Evolutionary conservation across 2,113 vertebrate species (phyloP).

Genomic region (Urocitellus parryii): DNA sequence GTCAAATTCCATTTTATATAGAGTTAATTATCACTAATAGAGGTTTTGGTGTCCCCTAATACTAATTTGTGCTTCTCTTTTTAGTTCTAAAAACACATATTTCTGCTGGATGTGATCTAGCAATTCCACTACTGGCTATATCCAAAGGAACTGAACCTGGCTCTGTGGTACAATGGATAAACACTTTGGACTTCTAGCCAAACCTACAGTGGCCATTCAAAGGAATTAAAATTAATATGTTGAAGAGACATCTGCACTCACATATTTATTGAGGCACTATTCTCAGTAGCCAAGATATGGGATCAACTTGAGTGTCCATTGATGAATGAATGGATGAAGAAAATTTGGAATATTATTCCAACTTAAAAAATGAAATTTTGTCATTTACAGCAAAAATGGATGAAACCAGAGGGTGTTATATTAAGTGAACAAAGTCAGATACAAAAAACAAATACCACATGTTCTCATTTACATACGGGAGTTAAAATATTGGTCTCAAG

Average conservation of each 20-base stretch:
- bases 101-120: not conserved
- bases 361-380: not conserved
- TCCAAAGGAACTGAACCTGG: no score
- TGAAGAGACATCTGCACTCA: not conserved
- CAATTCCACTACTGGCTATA: not conserved
- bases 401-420: not conserved
- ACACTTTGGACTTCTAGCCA: not conserved
- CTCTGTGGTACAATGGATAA: no score
- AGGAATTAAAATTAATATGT: not conserved
- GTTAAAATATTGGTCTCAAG: not conserved
- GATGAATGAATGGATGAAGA: not conserved
- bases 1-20: constrained; percentile 29
- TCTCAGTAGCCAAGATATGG: not conserved
- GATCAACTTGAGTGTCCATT: not conserved
- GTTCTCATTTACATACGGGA: not conserved
- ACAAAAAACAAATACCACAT: not conserved
- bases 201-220: no score
- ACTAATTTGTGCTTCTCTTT: constrained; percentile 25
- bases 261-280: not conserved
- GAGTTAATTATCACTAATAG: not conserved
- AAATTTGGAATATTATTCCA: not conserved
- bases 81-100: not conserved
- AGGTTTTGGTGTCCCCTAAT: not conserved
- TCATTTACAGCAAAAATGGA: not conserved
- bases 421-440: not conserved